These are phyloP conservation scores for Chromoteleia sp. DNA, from an alignment of 2,888 invertebrate species.

Conservation along the genomic window DNA sequence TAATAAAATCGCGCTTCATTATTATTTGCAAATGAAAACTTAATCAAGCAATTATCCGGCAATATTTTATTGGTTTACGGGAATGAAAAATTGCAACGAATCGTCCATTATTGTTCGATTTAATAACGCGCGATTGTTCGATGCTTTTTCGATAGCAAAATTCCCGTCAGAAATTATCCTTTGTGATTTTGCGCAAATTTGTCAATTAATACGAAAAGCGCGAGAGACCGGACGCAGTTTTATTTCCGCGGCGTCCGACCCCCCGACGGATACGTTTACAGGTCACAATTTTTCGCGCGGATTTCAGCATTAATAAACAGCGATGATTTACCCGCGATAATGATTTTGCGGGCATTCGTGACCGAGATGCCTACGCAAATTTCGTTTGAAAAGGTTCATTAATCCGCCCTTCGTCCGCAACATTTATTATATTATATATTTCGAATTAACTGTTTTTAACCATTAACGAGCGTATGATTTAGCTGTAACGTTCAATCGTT, in stretches of 20 bases:
- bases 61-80: constrained; percentile 6
- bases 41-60: constrained; percentile 4
- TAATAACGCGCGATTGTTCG: constrained; percentile 12
- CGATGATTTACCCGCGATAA: constrained; percentile 61
- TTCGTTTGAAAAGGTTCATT: constrained; percentile 11
- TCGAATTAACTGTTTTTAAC: neutral
- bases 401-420: neutral
- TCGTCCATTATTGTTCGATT: constrained; percentile 24
- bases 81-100: constrained; percentile 17
- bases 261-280: constrained; percentile 27
- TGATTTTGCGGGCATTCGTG: constrained; percentile 68
- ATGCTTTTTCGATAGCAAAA: neutral
- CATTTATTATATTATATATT: neutral
- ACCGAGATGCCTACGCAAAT: constrained; percentile 21
- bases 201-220: constrained; percentile 7
- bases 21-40: constrained; percentile 5
- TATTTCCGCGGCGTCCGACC: neutral
- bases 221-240: neutral
- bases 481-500: neutral
- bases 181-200: constrained; percentile 9
- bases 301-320: constrained; percentile 74
- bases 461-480: too few species aligned
- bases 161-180: constrained; percentile 5
- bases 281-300: constrained; percentile 54
- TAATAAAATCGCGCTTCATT: neutral